phyloP scores from a whole-genome alignment of 2,113 vertebrate species.

The Pterocles burchelli region DNA sequence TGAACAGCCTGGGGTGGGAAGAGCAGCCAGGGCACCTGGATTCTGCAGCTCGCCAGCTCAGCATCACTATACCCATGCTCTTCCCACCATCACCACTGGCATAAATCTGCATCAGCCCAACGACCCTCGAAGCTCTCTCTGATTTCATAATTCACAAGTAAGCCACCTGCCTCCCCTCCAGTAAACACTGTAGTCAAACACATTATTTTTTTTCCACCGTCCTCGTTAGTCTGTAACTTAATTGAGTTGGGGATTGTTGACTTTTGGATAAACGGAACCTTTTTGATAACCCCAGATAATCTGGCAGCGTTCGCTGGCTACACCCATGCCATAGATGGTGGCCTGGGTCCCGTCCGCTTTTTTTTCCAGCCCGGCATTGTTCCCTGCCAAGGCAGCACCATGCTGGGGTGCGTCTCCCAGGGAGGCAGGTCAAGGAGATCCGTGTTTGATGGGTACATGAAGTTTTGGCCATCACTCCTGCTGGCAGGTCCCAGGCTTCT shows the following conservation, averaged over 20 bases:
- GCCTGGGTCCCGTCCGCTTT: background rate
- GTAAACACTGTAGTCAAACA: background rate
- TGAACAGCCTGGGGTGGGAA: background rate
- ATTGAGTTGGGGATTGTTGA: background rate
- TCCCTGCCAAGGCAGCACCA: rapidly evolving
- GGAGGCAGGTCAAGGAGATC: background rate
- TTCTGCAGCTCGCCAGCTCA: background rate
- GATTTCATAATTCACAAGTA: background rate
- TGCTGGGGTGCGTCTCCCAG: rapidly evolving
- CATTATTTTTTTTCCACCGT: background rate
- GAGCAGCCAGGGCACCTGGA: background rate
- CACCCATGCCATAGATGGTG: background rate
- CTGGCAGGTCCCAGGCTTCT: background rate
- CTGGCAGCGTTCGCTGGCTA: background rate
- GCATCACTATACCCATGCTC: background rate
- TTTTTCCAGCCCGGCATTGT: background rate
- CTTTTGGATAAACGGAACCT: background rate
- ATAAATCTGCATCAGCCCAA: background rate
- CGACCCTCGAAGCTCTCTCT: background rate
- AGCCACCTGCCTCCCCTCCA: background rate
- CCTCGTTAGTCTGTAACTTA: background rate
- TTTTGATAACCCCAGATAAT: slow-evolving; percentile 2
- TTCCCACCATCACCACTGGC: background rate
- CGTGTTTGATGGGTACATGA: background rate
- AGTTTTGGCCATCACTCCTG: background rate